phyloP scores from a whole-genome alignment of 2,113 vertebrate genomes.

The Semicossyphus pulcher region DNA sequence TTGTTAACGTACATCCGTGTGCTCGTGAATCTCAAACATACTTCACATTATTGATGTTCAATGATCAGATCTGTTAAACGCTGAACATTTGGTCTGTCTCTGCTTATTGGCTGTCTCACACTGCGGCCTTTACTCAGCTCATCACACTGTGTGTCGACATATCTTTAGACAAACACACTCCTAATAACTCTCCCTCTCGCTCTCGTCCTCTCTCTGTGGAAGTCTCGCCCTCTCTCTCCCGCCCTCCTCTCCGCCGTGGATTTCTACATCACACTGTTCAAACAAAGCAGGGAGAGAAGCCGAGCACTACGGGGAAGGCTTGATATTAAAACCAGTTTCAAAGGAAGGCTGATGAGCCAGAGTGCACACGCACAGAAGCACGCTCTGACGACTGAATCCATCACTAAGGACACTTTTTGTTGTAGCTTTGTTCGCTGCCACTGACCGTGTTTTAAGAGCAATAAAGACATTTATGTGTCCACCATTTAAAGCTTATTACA shows the following conservation, averaged over 20 bases:
- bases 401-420: background rate
- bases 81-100: constrained; percentile 66
- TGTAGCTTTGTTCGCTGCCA: background rate
- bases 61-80: too few relatives aligned
- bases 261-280: constrained; percentile 45
- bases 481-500: background rate
- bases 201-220: constrained; percentile 7
- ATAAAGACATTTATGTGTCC: background rate
- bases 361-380: background rate
- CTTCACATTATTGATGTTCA: too few relatives aligned
- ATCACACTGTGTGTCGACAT: constrained; percentile 67
- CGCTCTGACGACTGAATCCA: background rate
- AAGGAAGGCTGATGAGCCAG: constrained; percentile 14
- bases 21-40: too few relatives aligned
- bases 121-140: constrained; percentile 66
- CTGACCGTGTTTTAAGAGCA: background rate
- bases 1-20: too few relatives aligned
- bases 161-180: constrained; percentile 70
- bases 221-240: constrained; percentile 9
- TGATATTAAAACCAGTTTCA: constrained; percentile 58
- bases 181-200: constrained; percentile 55
- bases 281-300: constrained; percentile 48
- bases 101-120: constrained; percentile 56
- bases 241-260: constrained; percentile 43
- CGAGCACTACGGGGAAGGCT: constrained; percentile 30